phyloP scores from a whole-genome alignment of 2,888 invertebrate genomes.

The Andrena bucephala region DNA sequence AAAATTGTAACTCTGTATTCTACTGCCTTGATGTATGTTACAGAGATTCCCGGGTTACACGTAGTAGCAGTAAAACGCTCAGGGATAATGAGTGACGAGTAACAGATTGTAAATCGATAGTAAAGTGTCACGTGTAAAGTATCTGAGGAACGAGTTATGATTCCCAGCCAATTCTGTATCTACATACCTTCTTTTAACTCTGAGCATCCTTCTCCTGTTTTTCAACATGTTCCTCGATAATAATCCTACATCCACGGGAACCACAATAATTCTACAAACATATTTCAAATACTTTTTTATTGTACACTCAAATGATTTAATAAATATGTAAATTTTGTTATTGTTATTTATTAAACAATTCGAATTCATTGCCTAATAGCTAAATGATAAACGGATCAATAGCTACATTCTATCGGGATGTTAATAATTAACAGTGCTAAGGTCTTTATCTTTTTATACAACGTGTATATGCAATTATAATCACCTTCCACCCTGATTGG shows the following conservation, averaged over 20 bases:
- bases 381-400: neutral
- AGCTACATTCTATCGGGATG: neutral
- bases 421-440: neutral
- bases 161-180: neutral
- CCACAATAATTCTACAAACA: slow-evolving; percentile 11
- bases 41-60: neutral
- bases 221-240: neutral
- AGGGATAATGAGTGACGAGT: neutral
- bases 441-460: slow-evolving; percentile 16
- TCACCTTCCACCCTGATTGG: neutral
- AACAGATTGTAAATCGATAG: slow-evolving; percentile 2
- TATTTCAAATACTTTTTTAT: slow-evolving; percentile 9
- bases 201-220: neutral
- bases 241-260: neutral
- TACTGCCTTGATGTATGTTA: neutral
- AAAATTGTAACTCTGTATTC: neutral
- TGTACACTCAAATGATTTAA: slow-evolving; percentile 40
- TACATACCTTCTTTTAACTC: neutral
- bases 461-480: neutral
- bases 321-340: slow-evolving; percentile 45
- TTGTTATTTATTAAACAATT: slow-evolving; percentile 19
- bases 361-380: neutral
- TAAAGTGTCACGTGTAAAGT: neutral
- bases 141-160: slow-evolving; percentile 5
- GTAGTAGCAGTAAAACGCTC: slow-evolving; percentile 13